Base-by-base conservation (phyloP, 2,888 invertebrate genomes). In the Nasonovia ribisnigri region DNA sequence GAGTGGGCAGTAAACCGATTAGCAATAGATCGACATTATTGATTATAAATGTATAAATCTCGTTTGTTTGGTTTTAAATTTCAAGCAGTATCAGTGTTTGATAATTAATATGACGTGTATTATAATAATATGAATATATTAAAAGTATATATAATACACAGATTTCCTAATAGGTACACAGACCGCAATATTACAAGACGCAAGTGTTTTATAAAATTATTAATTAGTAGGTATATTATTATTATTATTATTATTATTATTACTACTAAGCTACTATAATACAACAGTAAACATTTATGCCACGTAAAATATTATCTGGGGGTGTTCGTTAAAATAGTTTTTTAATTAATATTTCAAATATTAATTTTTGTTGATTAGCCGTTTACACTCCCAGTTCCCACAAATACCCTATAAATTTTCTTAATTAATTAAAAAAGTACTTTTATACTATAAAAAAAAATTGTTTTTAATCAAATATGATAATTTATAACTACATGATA, bases 1-100 rank as follows among this genome's bases (percentile, higher is more conserved):
- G 51, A 6, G 88, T 88, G 88, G 88, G 88, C 51, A 51, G 36
- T 51, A n/a, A 88, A 88, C 24, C 51, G 88, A 51, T 88, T 88
- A 24, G 36, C 51, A 36, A 88, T 51, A 20, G 24, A 51, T 36
- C 51, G 1, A 51, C 20, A 36, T 36, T 20, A 51, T 88, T 51
- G 51, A 51, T 48, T 88, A 51, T 48, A 24, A 11, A 88, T 36
- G 0, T 20, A 36, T 36, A 36, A 51, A 88, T 51, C n/a, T 88
- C 24, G n/a, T 88, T 88, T 48, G 36, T 24, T 51, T 51, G 24
- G 24, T 24, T 88, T 48, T 88, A 36, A 88, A 11, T 10, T 88
- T 88, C 51, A 36, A 51, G 11, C 36, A 88, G 24, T 36, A 88
- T 51, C 8, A 26, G 13, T 36, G n/a, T 51, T 51, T 36, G 48